Evolutionary conservation across 2,113 vertebrate genomes (phyloP), one percentile per base, ranked within the genome.

Genomic region (Delphinapterus leucas): DNA sequence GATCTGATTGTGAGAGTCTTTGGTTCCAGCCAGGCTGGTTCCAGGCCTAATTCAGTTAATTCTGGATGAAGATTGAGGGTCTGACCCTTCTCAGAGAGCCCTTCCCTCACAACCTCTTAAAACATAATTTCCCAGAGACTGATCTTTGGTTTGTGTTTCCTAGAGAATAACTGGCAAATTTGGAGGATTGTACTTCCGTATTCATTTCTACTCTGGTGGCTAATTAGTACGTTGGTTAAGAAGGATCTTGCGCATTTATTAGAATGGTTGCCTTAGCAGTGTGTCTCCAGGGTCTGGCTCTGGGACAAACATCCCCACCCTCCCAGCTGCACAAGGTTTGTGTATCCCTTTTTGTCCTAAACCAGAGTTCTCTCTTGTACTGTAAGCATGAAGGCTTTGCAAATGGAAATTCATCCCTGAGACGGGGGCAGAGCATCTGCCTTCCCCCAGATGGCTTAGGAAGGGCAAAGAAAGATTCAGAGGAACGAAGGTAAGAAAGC

Each of bases 21-120:
- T 60, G 76, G 73, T 86, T 95, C 58, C 92, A 95, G 49, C 4
- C 77, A 96, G 95, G 28, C 44, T 28, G 44, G 20, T 84, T 90
- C 85, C 23, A 74, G 65, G 31, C 79, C 49, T 67, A 74, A 36
- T 82, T 58, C 44, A 70, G 26, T 83, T 47, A 70, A 84, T 70
- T 92, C 58, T 70, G 67, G 25, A 70, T 60, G 65, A 82, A 38
- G 23, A 8, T 12, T 36, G 84, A 61, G 65, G 0, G 1, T 31
- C 71, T 82, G 47, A 47, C 17, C 9, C 67, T 53, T 26, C 77
- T 90, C 67, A 79, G 84, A 63, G 31, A 18, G 6, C 67, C 60
- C 38, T 53, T 84, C 18, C 47, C 67, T 18, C 26, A 13, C 68
- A 73, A 71, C 36, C 68, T 93, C 91, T 91, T 82, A 89, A 67